phyloP scores from a whole-genome alignment of 2,113 vertebrate genomes.

The Myrmophylax atrothorax region DNA sequence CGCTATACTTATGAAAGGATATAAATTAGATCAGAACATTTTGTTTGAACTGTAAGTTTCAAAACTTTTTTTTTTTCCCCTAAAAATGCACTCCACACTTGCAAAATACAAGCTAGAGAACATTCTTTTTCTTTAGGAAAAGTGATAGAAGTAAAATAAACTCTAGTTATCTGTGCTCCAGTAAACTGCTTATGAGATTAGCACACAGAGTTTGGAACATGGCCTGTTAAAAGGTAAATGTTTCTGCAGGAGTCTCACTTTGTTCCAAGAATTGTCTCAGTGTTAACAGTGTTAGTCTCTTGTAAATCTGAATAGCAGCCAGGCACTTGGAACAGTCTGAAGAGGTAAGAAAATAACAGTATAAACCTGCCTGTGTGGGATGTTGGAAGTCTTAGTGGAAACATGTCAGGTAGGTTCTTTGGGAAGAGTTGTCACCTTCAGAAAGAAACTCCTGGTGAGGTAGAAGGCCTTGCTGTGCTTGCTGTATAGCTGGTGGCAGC shows the following conservation, averaged over 20 bases:
- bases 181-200: background rate
- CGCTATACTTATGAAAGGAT: background rate
- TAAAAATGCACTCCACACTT: background rate
- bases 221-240: background rate
- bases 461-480: background rate
- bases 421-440: background rate
- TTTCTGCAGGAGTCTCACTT: conserved; percentile 21
- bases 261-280: background rate
- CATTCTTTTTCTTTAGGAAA: background rate
- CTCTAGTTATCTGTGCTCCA: background rate
- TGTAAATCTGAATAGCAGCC: background rate
- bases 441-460: background rate
- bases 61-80: background rate
- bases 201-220: background rate
- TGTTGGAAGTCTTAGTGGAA: background rate
- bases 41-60: background rate
- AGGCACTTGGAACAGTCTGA: background rate
- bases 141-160: conserved; percentile 23
- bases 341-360: background rate
- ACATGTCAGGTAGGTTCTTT: background rate
- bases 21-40: background rate
- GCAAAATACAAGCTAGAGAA: background rate
- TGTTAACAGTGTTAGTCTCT: background rate
- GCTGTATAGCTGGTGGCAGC: background rate
- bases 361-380: background rate